Conservation (phyloP, 2,888 invertebrate species). For the Synergus japonicus region DNA sequence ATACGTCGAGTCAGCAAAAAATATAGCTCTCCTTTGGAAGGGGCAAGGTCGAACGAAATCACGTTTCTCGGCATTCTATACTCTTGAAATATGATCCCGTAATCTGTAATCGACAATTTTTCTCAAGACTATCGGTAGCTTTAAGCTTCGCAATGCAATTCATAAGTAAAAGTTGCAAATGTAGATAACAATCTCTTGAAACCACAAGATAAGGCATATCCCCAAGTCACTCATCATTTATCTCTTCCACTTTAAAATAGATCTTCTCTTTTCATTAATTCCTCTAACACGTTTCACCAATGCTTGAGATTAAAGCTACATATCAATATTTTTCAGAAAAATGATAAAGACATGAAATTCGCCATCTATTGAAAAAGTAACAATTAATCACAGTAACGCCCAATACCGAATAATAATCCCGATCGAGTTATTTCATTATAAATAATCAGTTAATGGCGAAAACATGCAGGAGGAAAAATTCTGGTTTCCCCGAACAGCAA, state of each 20-base stretch:
- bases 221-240: neutral
- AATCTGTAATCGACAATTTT: constrained; percentile 19
- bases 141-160: constrained; percentile 5
- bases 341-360: neutral
- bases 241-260: neutral
- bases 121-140: constrained; percentile 22
- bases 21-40: constrained; percentile 6
- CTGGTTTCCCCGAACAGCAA: neutral
- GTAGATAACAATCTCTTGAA: neutral
- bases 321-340: too few relatives aligned
- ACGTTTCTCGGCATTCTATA: constrained; percentile 20
- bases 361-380: neutral
- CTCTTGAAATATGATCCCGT: constrained; percentile 9
- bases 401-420: neutral
- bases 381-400: neutral
- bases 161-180: neutral
- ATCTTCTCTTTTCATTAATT: too few relatives aligned
- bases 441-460: constrained; percentile 48
- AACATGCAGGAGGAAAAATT: neutral
- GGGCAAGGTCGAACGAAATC: constrained; percentile 37
- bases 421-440: constrained; percentile 39
- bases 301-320: too few relatives aligned
- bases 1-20: constrained; percentile 14
- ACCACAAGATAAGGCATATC: too few relatives aligned
- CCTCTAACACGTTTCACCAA: too few relatives aligned